phyloP scores from a whole-genome alignment of 2,888 invertebrate genomes.

The Eilema sororculum region DNA sequence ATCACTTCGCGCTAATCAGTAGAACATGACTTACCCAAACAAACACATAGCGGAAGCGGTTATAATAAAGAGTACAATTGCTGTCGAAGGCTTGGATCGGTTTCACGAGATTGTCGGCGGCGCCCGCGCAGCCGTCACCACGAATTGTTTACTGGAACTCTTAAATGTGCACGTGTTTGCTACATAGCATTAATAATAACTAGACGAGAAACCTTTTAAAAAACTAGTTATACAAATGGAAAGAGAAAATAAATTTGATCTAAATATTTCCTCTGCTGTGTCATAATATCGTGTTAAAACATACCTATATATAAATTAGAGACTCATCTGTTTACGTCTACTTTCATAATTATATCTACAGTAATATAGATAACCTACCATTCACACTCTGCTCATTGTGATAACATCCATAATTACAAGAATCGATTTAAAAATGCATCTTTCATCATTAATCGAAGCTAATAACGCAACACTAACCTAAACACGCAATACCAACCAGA shows the following conservation, averaged over 20 bases:
- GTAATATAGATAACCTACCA: not conserved
- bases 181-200: conserved; percentile 7
- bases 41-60: conserved; percentile 43
- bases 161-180: conserved; percentile 67
- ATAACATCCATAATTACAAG: not conserved
- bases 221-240: not conserved
- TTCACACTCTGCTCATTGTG: not conserved
- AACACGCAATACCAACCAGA: conserved; percentile 4
- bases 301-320: not conserved
- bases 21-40: conserved; percentile 31
- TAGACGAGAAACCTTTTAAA: not conserved
- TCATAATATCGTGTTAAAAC: not conserved
- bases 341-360: not conserved
- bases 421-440: not conserved
- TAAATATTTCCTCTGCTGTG: not conserved
- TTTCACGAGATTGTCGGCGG: conserved; percentile 27
- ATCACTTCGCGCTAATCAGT: conserved; percentile 45
- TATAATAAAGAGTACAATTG: conserved; percentile 46
- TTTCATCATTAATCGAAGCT: not conserved
- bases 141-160: conserved; percentile 71
- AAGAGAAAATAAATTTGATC: not conserved
- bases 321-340: not conserved
- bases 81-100: conserved; percentile 38
- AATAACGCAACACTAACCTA: not conserved
- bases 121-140: conserved; percentile 53